phyloP scores from a whole-genome alignment of 2,888 invertebrate genomes.

The Incurvaria masculella region DNA sequence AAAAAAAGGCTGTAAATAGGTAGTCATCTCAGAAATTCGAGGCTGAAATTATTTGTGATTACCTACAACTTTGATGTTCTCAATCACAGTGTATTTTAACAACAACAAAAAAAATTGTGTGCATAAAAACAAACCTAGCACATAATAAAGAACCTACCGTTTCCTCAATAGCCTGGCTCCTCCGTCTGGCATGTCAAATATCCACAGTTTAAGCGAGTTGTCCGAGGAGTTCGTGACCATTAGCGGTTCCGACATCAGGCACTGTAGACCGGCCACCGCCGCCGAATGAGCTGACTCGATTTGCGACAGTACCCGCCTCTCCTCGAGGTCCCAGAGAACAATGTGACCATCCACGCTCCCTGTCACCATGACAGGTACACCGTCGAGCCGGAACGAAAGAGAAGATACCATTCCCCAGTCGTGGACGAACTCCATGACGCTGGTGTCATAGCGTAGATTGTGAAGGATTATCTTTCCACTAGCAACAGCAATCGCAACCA shows the following conservation, averaged over 20 bases:
- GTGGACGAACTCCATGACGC: constrained; percentile 80
- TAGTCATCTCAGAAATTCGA: no score
- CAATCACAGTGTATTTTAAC: no score
- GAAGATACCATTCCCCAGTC: constrained; percentile 88
- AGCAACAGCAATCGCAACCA: constrained; percentile 82
- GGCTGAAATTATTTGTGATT: no score
- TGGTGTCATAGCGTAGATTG: constrained; percentile 82
- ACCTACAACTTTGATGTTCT: no score
- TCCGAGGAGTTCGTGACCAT: constrained; percentile 91
- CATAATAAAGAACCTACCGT: constrained; percentile 41
- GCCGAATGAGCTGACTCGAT: constrained; percentile 74
- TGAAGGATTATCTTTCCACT: constrained; percentile 82
- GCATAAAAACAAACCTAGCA: neutral
- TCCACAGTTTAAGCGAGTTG: constrained; percentile 88
- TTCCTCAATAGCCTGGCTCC: constrained; percentile 76
- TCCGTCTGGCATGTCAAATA: constrained; percentile 91
- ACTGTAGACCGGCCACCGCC: constrained; percentile 75
- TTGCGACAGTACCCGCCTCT: constrained; percentile 75
- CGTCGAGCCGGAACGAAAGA: constrained; percentile 85
- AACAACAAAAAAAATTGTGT: neutral
- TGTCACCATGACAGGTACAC: constrained; percentile 80
- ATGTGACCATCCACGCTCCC: constrained; percentile 82
- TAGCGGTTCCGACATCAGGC: constrained; percentile 85
- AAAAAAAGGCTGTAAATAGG: no score
- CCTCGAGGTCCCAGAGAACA: constrained; percentile 92